Evolutionary conservation across 1,140 invertebrate species (phyloP), one percentile per base, ranked within the genome.

Genomic region (Pseudomyrmex cubaensis): DNA sequence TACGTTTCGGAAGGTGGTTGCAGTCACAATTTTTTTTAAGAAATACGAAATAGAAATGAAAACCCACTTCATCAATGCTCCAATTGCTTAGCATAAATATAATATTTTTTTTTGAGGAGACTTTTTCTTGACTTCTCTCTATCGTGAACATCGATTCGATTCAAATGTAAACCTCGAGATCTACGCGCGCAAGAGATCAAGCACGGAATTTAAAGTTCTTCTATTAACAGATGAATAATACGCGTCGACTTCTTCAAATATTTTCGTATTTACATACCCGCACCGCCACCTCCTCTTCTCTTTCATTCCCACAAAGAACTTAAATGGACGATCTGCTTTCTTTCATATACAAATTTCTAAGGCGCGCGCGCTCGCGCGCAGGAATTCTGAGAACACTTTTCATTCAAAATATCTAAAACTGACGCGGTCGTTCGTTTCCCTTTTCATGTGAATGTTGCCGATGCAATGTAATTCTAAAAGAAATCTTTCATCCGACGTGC

Each of bases 261-360:
- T 77, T 77, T 67, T 77, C 25, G 67, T 52, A 57, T 69, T 56
- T 46, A 59, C 48, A 44, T 48, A 17, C 35, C 48, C 59, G 46
- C 44, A 57, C 46, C 57, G 4, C 20, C 17, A 52, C 54, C 52
- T 69, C 54, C 66, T 13, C 35, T n/a, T 8, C 2, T 35, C 25
- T n/a, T 48, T 25, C 12, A 80, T 48, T 80, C 66, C 59, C 13
- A 59, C 64, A 35, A 35, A 35, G 20, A 59, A 52, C 7, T 44
- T 54, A 54, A 80, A 80, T 72, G 12, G 62, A 20, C 20, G 20
- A 50, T 35, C 76, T 72, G 50, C 48, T 48, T 72, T 66, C 61
- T 80, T 80, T 80, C 76, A 80, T 72, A 80, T 12, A 67, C 76
- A 80, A 80, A 80, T 72, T 25, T 72, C 54, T 57, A 59, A 17